A percentile compares a stretch with the other conserved stretches of the same genome.
Conservation (phyloP, 2,888 invertebrate species). For the Meghimatium bilineatum region DNA sequence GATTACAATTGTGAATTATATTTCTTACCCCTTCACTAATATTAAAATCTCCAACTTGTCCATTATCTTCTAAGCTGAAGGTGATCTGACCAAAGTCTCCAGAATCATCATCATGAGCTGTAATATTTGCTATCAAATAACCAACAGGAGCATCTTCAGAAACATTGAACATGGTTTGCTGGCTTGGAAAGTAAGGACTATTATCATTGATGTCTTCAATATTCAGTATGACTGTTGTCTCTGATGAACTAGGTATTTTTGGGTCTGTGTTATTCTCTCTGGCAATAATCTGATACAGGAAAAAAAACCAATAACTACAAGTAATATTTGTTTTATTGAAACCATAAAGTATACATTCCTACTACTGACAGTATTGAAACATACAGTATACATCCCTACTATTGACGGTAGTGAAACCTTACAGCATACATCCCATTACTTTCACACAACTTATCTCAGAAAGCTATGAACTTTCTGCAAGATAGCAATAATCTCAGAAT, state of each 20-base stretch:
- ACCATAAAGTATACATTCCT: no score
- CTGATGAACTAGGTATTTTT: background rate
- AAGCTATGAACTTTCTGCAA: no score
- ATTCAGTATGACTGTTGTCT: slow-evolving; percentile 83
- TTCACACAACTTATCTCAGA: no score
- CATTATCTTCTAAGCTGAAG: slow-evolving; percentile 81
- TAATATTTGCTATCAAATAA: slow-evolving; percentile 81
- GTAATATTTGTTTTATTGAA: no score
- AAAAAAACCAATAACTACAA: background rate
- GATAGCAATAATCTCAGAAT: no score
- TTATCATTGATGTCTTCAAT: slow-evolving; percentile 88
- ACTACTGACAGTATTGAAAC: no score
- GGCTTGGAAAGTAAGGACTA: slow-evolving; percentile 82
- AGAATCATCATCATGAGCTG: slow-evolving; percentile 83
- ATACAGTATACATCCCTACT: no score
- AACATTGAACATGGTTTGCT: slow-evolving; percentile 52
- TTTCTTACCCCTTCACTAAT: slow-evolving; percentile 18
- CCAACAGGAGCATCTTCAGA: slow-evolving; percentile 61
- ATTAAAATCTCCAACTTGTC: slow-evolving; percentile 35
- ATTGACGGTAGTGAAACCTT: no score
- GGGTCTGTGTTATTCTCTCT: slow-evolving; percentile 36
- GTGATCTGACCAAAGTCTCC: slow-evolving; percentile 82
- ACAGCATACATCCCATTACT: no score
- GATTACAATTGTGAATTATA: background rate
- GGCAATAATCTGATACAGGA: slow-evolving; percentile 36